These are phyloP conservation scores for Listrodromus nycthemerus DNA, from an alignment of 2,888 invertebrate genomes.

Conservation along the genomic window DNA sequence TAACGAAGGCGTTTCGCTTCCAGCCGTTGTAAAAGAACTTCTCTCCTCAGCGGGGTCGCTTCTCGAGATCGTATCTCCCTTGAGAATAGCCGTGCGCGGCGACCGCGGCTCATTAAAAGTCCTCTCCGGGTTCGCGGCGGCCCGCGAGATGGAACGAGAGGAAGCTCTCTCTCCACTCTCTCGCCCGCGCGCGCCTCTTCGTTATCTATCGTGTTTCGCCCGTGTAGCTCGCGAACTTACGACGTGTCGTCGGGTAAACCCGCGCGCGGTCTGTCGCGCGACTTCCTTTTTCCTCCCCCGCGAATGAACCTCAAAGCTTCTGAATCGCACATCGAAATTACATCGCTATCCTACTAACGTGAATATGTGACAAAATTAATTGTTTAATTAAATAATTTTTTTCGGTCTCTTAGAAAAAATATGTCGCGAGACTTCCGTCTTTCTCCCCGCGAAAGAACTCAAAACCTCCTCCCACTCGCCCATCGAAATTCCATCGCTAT, in stretches of 20 bases:
- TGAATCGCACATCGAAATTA: background rate
- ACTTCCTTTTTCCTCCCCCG: conserved; percentile 7
- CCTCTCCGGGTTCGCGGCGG: conserved; percentile 46
- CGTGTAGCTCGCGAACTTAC: conserved; percentile 75
- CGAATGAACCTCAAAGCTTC: background rate
- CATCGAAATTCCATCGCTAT: conserved; percentile 5
- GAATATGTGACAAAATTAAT: background rate
- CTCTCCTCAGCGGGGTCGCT: conserved; percentile 53
- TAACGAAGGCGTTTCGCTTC: conserved; percentile 24
- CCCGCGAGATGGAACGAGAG: conserved; percentile 45
- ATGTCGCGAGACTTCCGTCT: conserved; percentile 36
- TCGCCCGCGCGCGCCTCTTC: conserved; percentile 62
- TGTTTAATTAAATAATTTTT: too few species aligned
- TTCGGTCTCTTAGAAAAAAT: too few species aligned
- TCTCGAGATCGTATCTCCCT: conserved; percentile 70
- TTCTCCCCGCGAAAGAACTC: background rate
- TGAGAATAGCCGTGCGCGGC: conserved; percentile 67
- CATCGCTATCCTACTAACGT: background rate
- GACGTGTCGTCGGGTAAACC: conserved; percentile 71
- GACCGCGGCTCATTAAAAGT: conserved; percentile 76
- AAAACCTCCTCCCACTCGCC: background rate
- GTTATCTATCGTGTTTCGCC: conserved; percentile 77
- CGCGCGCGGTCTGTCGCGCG: conserved; percentile 63
- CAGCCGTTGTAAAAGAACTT: conserved; percentile 28
- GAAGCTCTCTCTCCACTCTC: conserved; percentile 36